Base-by-base conservation (phyloP, 2,888 invertebrate species). In the Drosophila bunnanda region DNA sequence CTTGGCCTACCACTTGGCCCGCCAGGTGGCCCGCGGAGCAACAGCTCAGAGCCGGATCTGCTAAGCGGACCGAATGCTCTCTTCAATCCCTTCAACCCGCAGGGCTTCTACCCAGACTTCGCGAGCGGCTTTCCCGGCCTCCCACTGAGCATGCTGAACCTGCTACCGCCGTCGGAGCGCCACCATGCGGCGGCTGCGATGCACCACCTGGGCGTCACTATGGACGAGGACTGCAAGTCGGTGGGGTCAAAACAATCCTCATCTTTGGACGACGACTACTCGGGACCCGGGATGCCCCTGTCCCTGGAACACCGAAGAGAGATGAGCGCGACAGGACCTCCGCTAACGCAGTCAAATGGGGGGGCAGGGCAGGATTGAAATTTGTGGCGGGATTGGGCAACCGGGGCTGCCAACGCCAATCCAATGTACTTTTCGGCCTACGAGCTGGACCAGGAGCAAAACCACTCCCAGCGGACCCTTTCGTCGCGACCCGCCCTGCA, bases 61-160 rank as follows among this genome's bases (percentile, higher is more conserved):
- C 92, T 94, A 77, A 94, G 95, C 38, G 93, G 93, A 1, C 93
- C 93, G 9, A 94, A 95, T 68, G 94, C 95, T 2, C 94, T 96
- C 84, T 96, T 96, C 92, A 96, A 96, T 89, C 96, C 96, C 61
- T 96, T 96, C 91, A 94, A 95, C 78, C 96, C 95, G 81, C 86
- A 88, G 48, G 96, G 95, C 73, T 97, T 97, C 93, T 97, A 96
- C 91, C 96, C 96, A 10, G 97, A 97, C 89, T 97, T 97, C 88
- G 94, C 96, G 8, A 94, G 94, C 8, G 95, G 96, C 20, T 97
- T 97, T 90, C 97, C 97, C 0, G 92, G 92, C 4, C 95, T 97
- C 89, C 96, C 96, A 34, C 94, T 97, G 34, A 96, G 95, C 90
- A 97, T 97, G 97, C 94, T 97, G 75, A 97, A 97, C 91, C 93